These are phyloP conservation scores for Vimba vimba DNA, from an alignment of 2,113 vertebrate species.

Conservation along the genomic window DNA sequence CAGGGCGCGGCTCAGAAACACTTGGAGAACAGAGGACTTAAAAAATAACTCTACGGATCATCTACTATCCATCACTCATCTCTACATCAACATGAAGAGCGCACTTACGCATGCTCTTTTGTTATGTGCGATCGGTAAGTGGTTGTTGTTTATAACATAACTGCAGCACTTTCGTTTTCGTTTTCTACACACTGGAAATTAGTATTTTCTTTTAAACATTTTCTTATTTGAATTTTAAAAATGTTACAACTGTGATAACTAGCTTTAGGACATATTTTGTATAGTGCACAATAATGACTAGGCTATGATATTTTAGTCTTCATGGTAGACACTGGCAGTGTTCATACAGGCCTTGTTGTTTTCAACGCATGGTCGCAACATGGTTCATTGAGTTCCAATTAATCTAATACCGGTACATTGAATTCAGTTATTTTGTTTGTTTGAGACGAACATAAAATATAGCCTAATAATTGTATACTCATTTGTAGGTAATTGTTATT, in stretches of 20 bases:
- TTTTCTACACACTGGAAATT: background rate
- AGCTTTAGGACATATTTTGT: background rate
- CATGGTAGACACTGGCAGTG: too few species aligned
- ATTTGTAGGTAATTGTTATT: background rate
- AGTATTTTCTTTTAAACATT: background rate
- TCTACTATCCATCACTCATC: accelerated
- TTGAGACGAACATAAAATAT: too few species aligned
- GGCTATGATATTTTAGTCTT: too few species aligned
- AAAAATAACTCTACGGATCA: background rate
- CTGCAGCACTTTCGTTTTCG: background rate
- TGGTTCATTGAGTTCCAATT: too few species aligned
- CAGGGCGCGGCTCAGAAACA: too few species aligned
- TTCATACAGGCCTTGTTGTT: too few species aligned
- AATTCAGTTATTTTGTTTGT: too few species aligned
- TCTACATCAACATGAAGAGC: background rate
- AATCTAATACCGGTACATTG: too few species aligned
- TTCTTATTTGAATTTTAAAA: background rate
- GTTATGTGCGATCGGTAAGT: background rate
- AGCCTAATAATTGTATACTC: too few species aligned
- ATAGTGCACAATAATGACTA: background rate
- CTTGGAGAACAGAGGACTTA: background rate
- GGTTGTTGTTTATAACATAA: background rate
- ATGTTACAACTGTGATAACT: background rate
- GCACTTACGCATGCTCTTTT: background rate
- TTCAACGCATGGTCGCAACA: too few species aligned